These are phyloP conservation scores for Heteromyza rotundicornis DNA, from an alignment of 2,888 invertebrate species.

Conservation along the genomic window DNA sequence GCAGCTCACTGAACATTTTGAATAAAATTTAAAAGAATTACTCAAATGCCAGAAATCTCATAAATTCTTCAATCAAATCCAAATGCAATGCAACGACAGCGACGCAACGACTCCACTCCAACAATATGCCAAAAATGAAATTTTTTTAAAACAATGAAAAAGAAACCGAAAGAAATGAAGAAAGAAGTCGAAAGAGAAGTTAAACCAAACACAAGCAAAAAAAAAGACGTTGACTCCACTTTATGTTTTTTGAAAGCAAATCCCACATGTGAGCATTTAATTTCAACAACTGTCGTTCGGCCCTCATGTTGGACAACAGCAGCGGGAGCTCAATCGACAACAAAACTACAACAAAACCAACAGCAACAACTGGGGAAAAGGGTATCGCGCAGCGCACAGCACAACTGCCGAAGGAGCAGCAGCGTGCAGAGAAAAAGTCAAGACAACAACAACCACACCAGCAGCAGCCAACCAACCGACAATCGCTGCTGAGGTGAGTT, in stretches of 20 bases:
- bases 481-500: slow-evolving; percentile 4
- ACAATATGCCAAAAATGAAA: not conserved
- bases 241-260: slow-evolving; percentile 35
- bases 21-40: slow-evolving; percentile 45
- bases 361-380: slow-evolving; percentile 31
- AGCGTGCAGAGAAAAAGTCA: slow-evolving; percentile 39
- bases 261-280: slow-evolving; percentile 59
- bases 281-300: slow-evolving; percentile 56
- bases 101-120: not conserved
- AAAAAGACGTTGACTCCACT: slow-evolving; percentile 26
- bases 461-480: too few species aligned
- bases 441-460: not conserved
- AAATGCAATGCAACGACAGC: too few species aligned
- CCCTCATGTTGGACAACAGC: slow-evolving; percentile 53
- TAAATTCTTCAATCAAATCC: slow-evolving; percentile 54
- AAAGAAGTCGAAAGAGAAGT: too few species aligned
- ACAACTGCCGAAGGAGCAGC: slow-evolving; percentile 32
- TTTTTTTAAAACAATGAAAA: slow-evolving; percentile 13
- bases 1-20: not conserved
- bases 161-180: not conserved
- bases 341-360: slow-evolving; percentile 50
- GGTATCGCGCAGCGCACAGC: slow-evolving; percentile 21
- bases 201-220: too few species aligned
- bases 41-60: slow-evolving; percentile 55
- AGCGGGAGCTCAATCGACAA: slow-evolving; percentile 55